phyloP scores from a whole-genome alignment of 2,888 invertebrate species.

The Diachrysia chrysitis region DNA sequence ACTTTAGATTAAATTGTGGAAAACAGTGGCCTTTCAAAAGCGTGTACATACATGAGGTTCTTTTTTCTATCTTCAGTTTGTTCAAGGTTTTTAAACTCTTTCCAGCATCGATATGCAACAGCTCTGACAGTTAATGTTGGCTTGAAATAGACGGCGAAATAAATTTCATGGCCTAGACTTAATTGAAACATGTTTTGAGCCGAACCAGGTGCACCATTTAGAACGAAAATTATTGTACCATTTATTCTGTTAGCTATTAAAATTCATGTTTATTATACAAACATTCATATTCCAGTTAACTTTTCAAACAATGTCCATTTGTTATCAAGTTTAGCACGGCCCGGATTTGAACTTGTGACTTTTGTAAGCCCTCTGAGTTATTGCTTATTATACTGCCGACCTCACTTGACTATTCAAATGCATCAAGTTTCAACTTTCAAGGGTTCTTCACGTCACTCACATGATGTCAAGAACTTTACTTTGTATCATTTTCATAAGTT shows the following conservation, averaged over 20 bases:
- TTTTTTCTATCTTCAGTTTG: neutral
- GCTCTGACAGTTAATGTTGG: neutral
- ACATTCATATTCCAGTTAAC: slow-evolving; percentile 46
- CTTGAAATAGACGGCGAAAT: slow-evolving; percentile 1
- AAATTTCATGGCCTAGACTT: neutral
- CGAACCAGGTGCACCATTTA: slow-evolving; percentile 23
- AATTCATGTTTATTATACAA: slow-evolving; percentile 49
- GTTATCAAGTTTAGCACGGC: slow-evolving; percentile 34
- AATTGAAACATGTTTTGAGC: slow-evolving; percentile 4
- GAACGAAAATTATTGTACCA: slow-evolving; percentile 40
- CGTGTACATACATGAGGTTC: too few relatives aligned
- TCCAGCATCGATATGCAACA: neutral
- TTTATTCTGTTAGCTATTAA: slow-evolving; percentile 30
- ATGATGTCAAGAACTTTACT: slow-evolving; percentile 4
- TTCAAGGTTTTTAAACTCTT: neutral
- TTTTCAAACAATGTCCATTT: slow-evolving; percentile 40
- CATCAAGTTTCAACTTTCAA: neutral
- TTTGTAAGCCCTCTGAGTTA: slow-evolving; percentile 23
- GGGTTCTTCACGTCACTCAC: slow-evolving; percentile 1
- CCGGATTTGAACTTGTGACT: slow-evolving; percentile 41
- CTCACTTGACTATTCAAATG: slow-evolving; percentile 12
- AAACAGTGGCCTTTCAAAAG: too few relatives aligned
- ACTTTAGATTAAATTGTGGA: too few relatives aligned
- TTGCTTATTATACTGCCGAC: slow-evolving; percentile 12
- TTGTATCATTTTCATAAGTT: neutral